These are phyloP conservation scores for Trichomalopsis sarcophagae DNA, from an alignment of 1,140 invertebrate species.

Conservation along the genomic window DNA sequence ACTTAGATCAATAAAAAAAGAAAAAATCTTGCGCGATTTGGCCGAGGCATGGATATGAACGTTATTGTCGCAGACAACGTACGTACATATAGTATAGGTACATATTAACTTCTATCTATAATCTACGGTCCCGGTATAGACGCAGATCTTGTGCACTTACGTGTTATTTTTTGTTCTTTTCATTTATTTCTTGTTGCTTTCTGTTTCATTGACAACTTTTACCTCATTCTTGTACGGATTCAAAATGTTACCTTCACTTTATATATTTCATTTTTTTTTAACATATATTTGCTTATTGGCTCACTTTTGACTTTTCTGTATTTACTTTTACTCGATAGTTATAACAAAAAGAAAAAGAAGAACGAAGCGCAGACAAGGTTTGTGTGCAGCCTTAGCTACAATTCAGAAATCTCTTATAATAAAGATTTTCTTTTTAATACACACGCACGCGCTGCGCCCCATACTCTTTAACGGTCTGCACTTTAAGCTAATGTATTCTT, in stretches of 20 bases:
- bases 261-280: neutral
- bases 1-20: constrained; percentile 25
- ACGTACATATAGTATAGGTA: constrained; percentile 54
- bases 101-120: constrained; percentile 58
- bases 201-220: neutral
- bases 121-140: constrained; percentile 60
- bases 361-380: neutral
- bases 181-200: constrained; percentile 27
- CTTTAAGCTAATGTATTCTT: neutral
- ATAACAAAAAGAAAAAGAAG: constrained; percentile 6
- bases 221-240: neutral
- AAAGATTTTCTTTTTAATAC: constrained; percentile 17
- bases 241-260: neutral
- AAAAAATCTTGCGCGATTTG: constrained; percentile 18
- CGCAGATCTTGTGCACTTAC: constrained; percentile 56
- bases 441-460: neutral
- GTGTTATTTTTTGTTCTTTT: constrained; percentile 36
- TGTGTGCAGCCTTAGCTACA: neutral
- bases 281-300: constrained; percentile 40
- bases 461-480: constrained; percentile 15
- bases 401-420: constrained; percentile 23
- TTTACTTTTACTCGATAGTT: constrained; percentile 5
- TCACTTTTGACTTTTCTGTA: constrained; percentile 17
- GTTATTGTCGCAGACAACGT: constrained; percentile 21
- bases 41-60: constrained; percentile 35